A percentile compares a stretch with the other conserved stretches of the same genome.
Conservation (phyloP, 2,888 invertebrate genomes). For the Dione vanillae region DNA sequence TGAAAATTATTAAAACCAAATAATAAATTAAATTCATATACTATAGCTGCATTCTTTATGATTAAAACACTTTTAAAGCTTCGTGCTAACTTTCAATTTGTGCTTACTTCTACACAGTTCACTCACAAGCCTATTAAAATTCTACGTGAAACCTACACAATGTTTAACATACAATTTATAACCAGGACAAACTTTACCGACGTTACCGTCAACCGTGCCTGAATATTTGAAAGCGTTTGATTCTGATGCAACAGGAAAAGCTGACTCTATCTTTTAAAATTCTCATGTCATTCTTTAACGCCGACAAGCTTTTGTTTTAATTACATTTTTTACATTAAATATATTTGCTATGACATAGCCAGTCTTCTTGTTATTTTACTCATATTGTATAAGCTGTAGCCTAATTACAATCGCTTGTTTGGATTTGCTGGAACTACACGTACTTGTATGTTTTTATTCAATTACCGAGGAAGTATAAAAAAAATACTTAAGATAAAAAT, state of each 20-base stretch:
- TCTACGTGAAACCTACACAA: conserved; percentile 51
- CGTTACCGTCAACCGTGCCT: conserved; percentile 30
- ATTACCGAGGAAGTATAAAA: no score
- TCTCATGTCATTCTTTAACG: neutral
- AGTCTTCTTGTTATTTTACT: no score
- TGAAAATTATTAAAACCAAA: no score
- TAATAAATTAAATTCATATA: no score
- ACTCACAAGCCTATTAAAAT: conserved; percentile 48
- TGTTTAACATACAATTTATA: conserved; percentile 37
- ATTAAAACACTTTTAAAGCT: conserved; percentile 1
- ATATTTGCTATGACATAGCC: no score
- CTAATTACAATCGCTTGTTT: no score
- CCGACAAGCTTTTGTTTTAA: neutral
- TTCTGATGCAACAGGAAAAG: conserved; percentile 16
- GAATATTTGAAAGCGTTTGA: conserved; percentile 42
- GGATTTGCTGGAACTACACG: no score
- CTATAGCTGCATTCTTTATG: neutral
- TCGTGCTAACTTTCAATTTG: conserved; percentile 31
- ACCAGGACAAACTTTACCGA: conserved; percentile 39
- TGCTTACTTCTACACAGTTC: conserved; percentile 31
- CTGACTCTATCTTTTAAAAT: neutral
- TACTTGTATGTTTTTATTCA: no score
- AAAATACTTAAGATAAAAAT: no score
- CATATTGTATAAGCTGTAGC: no score
- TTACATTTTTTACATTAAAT: no score